Evolutionary conservation across 2,797 vertebrate species (phyloP), one percentile per base, ranked within the genome.

Genomic region (Mionectes olivaceus): DNA sequence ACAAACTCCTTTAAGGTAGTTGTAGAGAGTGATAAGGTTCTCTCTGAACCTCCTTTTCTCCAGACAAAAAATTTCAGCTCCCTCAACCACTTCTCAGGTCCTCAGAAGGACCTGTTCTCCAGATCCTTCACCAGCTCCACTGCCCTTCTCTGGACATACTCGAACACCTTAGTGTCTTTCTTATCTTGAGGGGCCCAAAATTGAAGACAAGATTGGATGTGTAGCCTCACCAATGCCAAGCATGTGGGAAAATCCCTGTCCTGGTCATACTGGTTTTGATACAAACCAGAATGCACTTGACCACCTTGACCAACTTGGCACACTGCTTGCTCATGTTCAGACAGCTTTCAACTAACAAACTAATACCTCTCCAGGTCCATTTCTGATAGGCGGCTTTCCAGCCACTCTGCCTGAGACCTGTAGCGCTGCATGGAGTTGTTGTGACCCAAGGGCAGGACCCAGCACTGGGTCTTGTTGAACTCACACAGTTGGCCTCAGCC

Each of bases 311-410:
- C 43, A 28, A 5, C 27, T 43, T 27, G 23, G 37, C 4, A 57
- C 15, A 21, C 8, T 33, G 6, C 23, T 50, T 9, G 5, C 10
- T 57, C 2, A 1, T 28, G 32, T n/a, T 79, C 37, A 64, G 35
- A 35, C 3, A 35, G 5, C 6, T 87, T 56, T 49, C 43, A 49
- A 27, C 13, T 33, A 78, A 43, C 0, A 0, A 6, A 50, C 16
- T 50, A 50, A 50, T 25, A 28, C 16, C 19, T 4, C 9, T 0
- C 0, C 19, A 22, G 7, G 22, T 43, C 11, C 7, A 49, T 49
- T 50, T 35, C 27, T 1, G 1, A 13, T 35, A 35, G 21, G 18
- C 12, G 27, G 7, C 12, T 79, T 63, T 56, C 14, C 23, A 35
- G 11, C 14, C 11, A 27, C 8, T 70, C 25, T 70, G 9, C 14